These are phyloP conservation scores for Sebastes schlegelii DNA, from an alignment of 2,113 vertebrate species.

Conservation along the genomic window DNA sequence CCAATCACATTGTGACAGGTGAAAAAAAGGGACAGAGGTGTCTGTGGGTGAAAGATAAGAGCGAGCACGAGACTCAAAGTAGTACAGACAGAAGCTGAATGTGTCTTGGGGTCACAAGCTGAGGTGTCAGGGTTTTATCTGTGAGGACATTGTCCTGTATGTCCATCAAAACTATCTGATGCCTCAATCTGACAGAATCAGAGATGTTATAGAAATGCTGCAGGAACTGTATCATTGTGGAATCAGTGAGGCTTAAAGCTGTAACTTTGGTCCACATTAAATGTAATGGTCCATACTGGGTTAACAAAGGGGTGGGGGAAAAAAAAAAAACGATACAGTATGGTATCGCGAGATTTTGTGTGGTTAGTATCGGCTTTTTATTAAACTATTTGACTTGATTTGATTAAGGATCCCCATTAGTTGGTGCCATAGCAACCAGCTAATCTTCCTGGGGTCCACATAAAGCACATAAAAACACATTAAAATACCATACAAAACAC, in stretches of 20 bases:
- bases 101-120: slow-evolving; percentile 57
- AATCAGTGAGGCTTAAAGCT: slow-evolving; percentile 3
- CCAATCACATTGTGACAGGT: slow-evolving; percentile 61
- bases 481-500: too few species aligned
- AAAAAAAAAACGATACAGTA: too few species aligned
- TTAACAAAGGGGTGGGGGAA: not conserved
- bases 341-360: too few species aligned
- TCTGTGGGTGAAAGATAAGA: slow-evolving; percentile 81
- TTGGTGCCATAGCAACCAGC: too few species aligned
- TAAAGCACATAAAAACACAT: too few species aligned
- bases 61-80: slow-evolving; percentile 43
- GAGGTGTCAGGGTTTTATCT: slow-evolving; percentile 63
- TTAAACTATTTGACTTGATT: too few species aligned
- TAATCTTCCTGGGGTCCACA: too few species aligned
- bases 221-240: slow-evolving; percentile 21
- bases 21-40: slow-evolving; percentile 49
- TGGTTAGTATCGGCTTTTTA: too few species aligned
- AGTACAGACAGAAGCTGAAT: slow-evolving; percentile 50
- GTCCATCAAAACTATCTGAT: slow-evolving; percentile 70
- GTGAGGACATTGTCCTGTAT: slow-evolving; percentile 62
- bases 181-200: slow-evolving; percentile 55
- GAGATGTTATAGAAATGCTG: slow-evolving; percentile 31
- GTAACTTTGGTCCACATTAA: not conserved
- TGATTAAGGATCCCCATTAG: too few species aligned
- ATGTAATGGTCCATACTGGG: not conserved